phyloP scores from a whole-genome alignment of 2,113 vertebrate species.

The Alces alces region DNA sequence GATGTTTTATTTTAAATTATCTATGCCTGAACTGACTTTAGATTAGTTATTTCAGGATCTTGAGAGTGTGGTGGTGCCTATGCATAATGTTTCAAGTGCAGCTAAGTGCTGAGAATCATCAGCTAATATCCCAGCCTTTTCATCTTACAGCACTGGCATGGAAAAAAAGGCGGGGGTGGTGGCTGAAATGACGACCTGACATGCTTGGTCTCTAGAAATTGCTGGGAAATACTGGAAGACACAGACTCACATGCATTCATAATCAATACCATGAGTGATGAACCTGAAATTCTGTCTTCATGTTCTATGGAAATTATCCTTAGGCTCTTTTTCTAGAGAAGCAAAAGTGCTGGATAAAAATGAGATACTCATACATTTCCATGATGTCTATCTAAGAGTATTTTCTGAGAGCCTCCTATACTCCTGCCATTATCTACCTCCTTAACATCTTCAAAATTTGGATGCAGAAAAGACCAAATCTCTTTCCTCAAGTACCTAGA shows the following conservation, averaged over 20 bases:
- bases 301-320: not conserved
- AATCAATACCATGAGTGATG: not conserved
- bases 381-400: not conserved
- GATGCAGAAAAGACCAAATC: not conserved
- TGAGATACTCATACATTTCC: not conserved
- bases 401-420: not conserved
- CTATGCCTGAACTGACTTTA: not conserved
- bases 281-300: not conserved
- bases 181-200: not conserved
- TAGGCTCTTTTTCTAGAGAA: not conserved
- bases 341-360: not conserved
- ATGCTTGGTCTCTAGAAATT: not conserved
- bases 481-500: not conserved
- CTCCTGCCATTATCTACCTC: not conserved
- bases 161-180: not conserved
- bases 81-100: not conserved
- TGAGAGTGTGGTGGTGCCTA: not conserved
- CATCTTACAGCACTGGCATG: not conserved
- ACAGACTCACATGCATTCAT: not conserved
- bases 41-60: not conserved
- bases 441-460: not conserved
- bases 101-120: not conserved
- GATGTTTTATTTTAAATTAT: not conserved
- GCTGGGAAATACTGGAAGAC: not conserved
- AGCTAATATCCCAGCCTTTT: not conserved